Evolutionary conservation across 2,797 vertebrate genomes (phyloP).

Genomic region (Parauchenoglanis ngamensis): DNA sequence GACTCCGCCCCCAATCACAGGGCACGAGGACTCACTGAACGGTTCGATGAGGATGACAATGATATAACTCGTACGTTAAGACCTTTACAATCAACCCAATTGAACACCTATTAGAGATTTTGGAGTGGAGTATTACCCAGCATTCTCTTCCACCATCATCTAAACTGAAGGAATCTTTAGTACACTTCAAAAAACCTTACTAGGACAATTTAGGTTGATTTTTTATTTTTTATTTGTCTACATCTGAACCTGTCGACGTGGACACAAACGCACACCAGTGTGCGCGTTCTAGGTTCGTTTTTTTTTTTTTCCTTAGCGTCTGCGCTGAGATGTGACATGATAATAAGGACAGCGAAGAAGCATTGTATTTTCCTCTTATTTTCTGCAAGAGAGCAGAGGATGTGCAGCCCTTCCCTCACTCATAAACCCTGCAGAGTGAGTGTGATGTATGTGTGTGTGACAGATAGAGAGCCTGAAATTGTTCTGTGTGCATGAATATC

Average conservation of each 20-base stretch:
- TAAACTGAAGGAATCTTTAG: background rate
- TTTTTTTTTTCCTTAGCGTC: constrained; percentile 11
- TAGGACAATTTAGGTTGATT: background rate
- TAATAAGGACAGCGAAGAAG: constrained; percentile 34
- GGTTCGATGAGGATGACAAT: background rate
- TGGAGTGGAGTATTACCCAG: background rate
- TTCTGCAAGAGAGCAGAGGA: constrained; percentile 17
- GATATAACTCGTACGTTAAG: background rate
- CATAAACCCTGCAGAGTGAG: constrained; percentile 38
- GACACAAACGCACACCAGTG: background rate
- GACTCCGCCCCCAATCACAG: too few species aligned
- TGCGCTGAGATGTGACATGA: constrained; percentile 25
- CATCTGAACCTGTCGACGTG: background rate
- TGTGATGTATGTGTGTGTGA: constrained; percentile 10
- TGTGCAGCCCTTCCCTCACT: constrained; percentile 33
- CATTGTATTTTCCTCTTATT: constrained; percentile 27
- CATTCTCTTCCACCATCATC: background rate
- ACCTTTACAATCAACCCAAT: background rate
- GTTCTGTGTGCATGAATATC: constrained; percentile 20
- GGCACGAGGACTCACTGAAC: background rate
- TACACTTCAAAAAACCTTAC: background rate
- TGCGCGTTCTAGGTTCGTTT: background rate
- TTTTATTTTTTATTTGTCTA: background rate
- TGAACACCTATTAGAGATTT: background rate
- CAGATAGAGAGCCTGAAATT: constrained; percentile 13